Evolutionary conservation across 35 echinoderm and acorn worm genomes (phyloP).

Genomic region (Ophioderma brevispina): DNA sequence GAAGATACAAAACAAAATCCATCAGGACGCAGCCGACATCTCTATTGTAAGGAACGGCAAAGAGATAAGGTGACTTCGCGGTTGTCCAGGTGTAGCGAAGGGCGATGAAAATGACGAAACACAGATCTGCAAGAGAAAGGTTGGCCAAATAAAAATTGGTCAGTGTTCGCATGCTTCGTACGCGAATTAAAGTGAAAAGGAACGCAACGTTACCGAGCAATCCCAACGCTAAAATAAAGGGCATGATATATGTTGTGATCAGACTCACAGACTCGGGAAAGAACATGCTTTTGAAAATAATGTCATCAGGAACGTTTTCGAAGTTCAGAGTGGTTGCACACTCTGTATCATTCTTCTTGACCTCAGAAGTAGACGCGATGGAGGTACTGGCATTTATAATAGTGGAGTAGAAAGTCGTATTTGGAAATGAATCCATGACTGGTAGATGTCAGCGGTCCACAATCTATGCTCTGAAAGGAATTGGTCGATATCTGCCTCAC

Average conservation of each 20-base stretch:
- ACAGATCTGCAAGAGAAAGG: slow-evolving; percentile 72
- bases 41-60: slow-evolving; percentile 6
- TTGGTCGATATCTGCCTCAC: no score
- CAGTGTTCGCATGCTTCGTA: slow-evolving; percentile 76
- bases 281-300: background rate
- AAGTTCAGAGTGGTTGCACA: no score
- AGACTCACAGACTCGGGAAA: background rate
- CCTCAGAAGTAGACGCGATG: no score
- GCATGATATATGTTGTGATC: slow-evolving; percentile 32
- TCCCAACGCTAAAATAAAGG: slow-evolving; percentile 64
- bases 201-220: slow-evolving; percentile 71
- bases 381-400: no score
- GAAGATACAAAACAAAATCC: slow-evolving; percentile 36
- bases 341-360: no score
- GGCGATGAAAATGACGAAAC: slow-evolving; percentile 59
- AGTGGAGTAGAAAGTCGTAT: no score
- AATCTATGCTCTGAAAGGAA: no score
- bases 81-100: slow-evolving; percentile 60
- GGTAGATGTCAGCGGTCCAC: no score
- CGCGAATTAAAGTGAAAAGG: slow-evolving; percentile 68
- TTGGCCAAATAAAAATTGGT: slow-evolving; percentile 76
- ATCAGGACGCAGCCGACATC: slow-evolving; percentile 48
- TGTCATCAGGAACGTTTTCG: background rate
- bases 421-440: no score
- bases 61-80: slow-evolving; percentile 33